Conservation (phyloP, 2,888 invertebrate species). For the Drosophila neonasuta region DNA sequence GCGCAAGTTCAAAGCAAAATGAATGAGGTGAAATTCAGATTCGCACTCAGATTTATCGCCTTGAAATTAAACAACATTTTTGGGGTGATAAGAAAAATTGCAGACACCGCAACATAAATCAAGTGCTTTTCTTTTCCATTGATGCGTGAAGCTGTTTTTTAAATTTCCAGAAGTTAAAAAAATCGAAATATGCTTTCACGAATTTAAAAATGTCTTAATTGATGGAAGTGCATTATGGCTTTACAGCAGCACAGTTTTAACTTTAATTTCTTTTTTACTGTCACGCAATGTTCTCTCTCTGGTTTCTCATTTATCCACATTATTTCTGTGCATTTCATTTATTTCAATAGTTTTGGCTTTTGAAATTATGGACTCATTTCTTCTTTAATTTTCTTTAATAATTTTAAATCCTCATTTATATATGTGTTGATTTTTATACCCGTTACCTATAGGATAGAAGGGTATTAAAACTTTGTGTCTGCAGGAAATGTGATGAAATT, state of each 20-base stretch:
- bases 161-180: neutral
- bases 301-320: too few species aligned
- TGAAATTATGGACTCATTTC: neutral
- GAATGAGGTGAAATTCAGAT: conserved; percentile 20
- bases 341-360: neutral
- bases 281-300: neutral
- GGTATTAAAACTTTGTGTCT: too few species aligned
- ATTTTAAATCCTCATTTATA: neutral
- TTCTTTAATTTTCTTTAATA: neutral
- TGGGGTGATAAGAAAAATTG: conserved; percentile 26
- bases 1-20: conserved; percentile 28
- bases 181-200: neutral
- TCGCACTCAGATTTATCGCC: conserved; percentile 35
- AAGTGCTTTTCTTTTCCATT: neutral
- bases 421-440: too few species aligned
- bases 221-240: neutral
- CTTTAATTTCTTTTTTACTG: neutral
- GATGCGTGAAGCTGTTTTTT: neutral
- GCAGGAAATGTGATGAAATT: too few species aligned
- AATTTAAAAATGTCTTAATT: neutral
- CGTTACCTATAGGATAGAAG: too few species aligned
- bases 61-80: conserved; percentile 41
- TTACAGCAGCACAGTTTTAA: neutral
- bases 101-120: conserved; percentile 37
- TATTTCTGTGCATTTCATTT: too few species aligned